phyloP scores from a whole-genome alignment of 2,888 invertebrate genomes.

The Eutolmus rufibarbis region DNA sequence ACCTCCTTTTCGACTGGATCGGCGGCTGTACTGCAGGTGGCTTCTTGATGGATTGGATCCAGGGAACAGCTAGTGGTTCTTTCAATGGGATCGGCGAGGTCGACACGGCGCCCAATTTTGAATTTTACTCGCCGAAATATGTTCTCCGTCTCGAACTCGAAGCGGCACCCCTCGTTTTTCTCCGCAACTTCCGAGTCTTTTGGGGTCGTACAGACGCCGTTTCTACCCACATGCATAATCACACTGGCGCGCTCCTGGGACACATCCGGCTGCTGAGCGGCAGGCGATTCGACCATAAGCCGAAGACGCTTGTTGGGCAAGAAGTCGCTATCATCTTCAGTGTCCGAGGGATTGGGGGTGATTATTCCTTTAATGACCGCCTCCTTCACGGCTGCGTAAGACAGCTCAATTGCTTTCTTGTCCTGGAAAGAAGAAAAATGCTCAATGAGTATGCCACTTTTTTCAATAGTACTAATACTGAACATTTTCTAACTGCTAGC shows the following conservation, averaged over 20 bases:
- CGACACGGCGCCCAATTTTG: slow-evolving; percentile 58
- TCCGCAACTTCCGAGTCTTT: slow-evolving; percentile 46
- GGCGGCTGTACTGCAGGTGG: not conserved
- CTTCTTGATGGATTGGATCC: slow-evolving; percentile 46
- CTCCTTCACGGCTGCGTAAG: not conserved
- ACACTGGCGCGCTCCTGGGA: slow-evolving; percentile 71
- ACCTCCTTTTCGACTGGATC: not conserved
- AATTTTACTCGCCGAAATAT: slow-evolving; percentile 61
- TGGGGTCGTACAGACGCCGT: slow-evolving; percentile 71
- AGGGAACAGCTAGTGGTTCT: not conserved
- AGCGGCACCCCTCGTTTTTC: not conserved
- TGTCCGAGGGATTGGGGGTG: slow-evolving; percentile 87
- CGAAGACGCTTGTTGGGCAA: slow-evolving; percentile 9
- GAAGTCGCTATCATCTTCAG: slow-evolving; percentile 66
- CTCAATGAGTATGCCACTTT: not conserved
- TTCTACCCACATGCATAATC: slow-evolving; percentile 84
- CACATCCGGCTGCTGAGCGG: slow-evolving; percentile 42
- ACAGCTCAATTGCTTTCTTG: not conserved
- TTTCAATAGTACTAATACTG: not conserved
- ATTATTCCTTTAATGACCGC: slow-evolving; percentile 63
- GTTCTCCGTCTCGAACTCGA: slow-evolving; percentile 51
- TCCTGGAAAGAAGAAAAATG: not conserved
- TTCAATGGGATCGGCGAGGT: not conserved
- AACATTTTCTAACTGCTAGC: not conserved
- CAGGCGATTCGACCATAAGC: not conserved